Conservation (phyloP, 1,140 invertebrate species). For the Aporrectodea caliginosa region DNA sequence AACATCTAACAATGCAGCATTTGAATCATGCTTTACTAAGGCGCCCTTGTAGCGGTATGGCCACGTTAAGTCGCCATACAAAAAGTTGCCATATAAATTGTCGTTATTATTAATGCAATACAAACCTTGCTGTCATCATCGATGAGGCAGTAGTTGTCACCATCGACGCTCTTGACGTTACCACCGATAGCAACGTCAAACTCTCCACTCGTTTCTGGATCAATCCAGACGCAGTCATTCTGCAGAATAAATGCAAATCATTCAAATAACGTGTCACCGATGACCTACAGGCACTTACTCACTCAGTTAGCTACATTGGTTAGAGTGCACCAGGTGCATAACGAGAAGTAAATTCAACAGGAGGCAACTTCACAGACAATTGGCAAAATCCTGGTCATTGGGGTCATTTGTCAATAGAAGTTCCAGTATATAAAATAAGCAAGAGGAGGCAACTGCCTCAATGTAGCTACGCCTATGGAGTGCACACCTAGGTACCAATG, state of each 20-base stretch:
- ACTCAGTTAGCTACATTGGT: too few species aligned
- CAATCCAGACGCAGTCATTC: conserved; percentile 99
- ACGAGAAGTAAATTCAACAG: too few species aligned
- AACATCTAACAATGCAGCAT: not conserved
- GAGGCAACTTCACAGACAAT: too few species aligned
- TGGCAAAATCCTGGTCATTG: too few species aligned
- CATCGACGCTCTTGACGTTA: conserved; percentile 87
- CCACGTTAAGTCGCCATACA: not conserved
- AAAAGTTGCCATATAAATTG: conserved; percentile 2
- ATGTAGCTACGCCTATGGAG: too few species aligned
- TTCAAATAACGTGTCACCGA: not conserved
- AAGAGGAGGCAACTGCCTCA: too few species aligned
- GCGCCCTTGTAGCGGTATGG: not conserved
- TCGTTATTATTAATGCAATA: conserved; percentile 8
- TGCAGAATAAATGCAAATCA: conserved; percentile 37
- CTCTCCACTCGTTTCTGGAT: conserved; percentile 84
- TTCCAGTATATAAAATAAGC: too few species aligned
- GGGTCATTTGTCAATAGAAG: too few species aligned
- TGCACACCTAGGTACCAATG: too few species aligned
- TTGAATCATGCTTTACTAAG: not conserved
- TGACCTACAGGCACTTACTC: not conserved
- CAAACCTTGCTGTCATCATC: conserved; percentile 79
- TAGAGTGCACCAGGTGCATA: too few species aligned
- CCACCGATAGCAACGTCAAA: conserved; percentile 98
- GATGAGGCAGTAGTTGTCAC: conserved; percentile 79